Evolutionary conservation across 2,113 vertebrate genomes (phyloP).

Genomic region (Pteropus alecto): DNA sequence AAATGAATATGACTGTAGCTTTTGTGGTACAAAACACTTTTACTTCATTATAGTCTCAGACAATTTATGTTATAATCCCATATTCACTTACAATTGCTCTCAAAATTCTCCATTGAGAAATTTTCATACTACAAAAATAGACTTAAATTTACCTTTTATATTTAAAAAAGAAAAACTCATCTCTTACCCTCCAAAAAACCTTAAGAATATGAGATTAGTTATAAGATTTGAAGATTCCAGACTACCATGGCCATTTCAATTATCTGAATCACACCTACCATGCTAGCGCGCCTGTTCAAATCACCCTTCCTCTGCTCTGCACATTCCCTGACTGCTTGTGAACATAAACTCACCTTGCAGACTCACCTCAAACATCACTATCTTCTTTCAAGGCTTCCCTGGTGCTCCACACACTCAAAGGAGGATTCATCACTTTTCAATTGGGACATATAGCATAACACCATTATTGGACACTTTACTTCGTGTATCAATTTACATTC

Average conservation of each 20-base stretch:
- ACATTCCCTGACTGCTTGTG: background rate
- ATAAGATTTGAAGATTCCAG: background rate
- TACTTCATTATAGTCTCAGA: conserved; percentile 29
- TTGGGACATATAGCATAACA: background rate
- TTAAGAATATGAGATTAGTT: background rate
- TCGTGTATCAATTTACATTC: background rate
- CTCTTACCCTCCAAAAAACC: background rate
- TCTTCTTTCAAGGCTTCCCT: background rate
- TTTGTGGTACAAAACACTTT: conserved; percentile 50
- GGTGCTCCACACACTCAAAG: background rate
- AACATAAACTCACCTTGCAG: background rate
- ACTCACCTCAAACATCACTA: background rate
- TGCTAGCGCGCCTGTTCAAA: background rate
- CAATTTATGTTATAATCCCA: background rate
- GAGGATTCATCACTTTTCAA: background rate
- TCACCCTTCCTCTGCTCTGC: background rate
- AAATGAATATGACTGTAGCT: conserved; percentile 57
- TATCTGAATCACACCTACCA: background rate
- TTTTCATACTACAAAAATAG: background rate
- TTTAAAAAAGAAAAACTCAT: background rate
- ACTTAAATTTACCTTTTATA: background rate
- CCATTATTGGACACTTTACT: background rate
- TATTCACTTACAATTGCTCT: conserved; percentile 38
- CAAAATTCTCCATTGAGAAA: conserved; percentile 44
- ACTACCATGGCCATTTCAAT: background rate